phyloP scores from a whole-genome alignment of 1,140 invertebrate genomes.

The Hycleus phaleratus region DNA sequence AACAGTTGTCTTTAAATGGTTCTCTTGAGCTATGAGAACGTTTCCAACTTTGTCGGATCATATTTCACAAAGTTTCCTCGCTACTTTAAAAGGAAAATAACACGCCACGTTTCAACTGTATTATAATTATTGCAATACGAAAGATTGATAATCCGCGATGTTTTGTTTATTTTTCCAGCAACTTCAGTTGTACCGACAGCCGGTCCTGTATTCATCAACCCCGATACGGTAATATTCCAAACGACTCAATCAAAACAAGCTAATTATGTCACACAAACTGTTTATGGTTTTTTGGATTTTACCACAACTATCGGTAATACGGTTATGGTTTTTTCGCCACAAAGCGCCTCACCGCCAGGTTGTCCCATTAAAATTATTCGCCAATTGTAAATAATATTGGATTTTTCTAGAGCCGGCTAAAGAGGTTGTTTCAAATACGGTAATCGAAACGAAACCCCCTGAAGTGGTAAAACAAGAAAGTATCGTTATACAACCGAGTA shows the following conservation, averaged over 20 bases:
- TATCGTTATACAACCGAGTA: conserved; percentile 51
- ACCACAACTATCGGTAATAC: conserved; percentile 84
- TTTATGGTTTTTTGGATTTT: conserved; percentile 85
- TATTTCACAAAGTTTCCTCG: conserved; percentile 21
- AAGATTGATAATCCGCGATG: neutral
- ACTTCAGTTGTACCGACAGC: conserved; percentile 9
- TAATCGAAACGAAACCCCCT: conserved; percentile 48
- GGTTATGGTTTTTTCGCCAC: conserved; percentile 82
- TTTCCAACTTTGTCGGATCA: conserved; percentile 12
- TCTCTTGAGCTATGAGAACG: conserved; percentile 15
- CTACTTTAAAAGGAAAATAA: conserved; percentile 1
- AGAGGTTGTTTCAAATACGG: conserved; percentile 38
- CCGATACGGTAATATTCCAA: conserved; percentile 6
- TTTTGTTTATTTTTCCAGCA: conserved; percentile 10
- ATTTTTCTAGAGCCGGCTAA: conserved; percentile 15
- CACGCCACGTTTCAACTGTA: neutral
- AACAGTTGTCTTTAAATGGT: conserved; percentile 8
- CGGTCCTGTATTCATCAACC: conserved; percentile 34
- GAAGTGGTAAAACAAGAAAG: conserved; percentile 37
- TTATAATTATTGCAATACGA: neutral
- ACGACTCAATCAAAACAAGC: conserved; percentile 17
- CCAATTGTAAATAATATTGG: neutral
- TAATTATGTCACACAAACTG: conserved; percentile 61
- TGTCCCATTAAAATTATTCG: too few species aligned
- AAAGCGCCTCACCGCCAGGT: conserved; percentile 47